Base-by-base conservation (phyloP, 37 sponge, comb jelly and placozoan genomes). In the Bolinopsis microptera region DNA sequence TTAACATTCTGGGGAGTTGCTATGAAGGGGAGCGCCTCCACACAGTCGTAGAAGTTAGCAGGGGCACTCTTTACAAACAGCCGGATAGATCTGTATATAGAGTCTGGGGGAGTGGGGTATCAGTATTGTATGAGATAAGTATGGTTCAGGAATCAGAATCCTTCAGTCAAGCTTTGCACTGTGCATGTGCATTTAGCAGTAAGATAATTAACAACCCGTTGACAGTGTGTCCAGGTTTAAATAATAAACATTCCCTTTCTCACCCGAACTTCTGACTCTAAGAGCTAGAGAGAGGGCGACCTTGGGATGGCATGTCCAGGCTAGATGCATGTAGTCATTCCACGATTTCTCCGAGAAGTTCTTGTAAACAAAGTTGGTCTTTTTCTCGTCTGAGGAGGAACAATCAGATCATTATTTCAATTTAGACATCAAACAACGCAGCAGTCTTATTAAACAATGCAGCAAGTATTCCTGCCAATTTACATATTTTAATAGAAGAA, bases 291-390 rank as follows among this genome's bases (percentile, higher is more conserved):
- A 39, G 9, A 86, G 90, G 13, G 90, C 90, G 3, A 86, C 61
- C 28, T 41, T 86, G 27, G 90, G 90, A 48, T 41, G 41, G 61
- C 90, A 86, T 13, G 90, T 48, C 90, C 90, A 86, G 0, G 90
- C 90, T 21, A 86, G 90, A 38, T 86, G 90, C 36, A 86, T 38
- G 61, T 86, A 86, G 8, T 86, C 90, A 34, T 13, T 48, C 90
- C 90, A 86, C 3, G 90, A 48, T 27, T 41, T 39, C 90, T 86
- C 90, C 25, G 90, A 48, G 61, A 86, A 86, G 90, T 86, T 86
- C 61, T 86, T 86, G 90, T 86, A 39, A 28, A 86, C 35, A 34
- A 86, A 86, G 90, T 86, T 86, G 13, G 25, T 41, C 61, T 86
- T 86, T 48, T 86, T 86, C 61, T 86, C 90, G 30, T 41, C 90